Base-by-base conservation (phyloP, 2,888 invertebrate genomes). In the Drosophila austrosaltans region DNA sequence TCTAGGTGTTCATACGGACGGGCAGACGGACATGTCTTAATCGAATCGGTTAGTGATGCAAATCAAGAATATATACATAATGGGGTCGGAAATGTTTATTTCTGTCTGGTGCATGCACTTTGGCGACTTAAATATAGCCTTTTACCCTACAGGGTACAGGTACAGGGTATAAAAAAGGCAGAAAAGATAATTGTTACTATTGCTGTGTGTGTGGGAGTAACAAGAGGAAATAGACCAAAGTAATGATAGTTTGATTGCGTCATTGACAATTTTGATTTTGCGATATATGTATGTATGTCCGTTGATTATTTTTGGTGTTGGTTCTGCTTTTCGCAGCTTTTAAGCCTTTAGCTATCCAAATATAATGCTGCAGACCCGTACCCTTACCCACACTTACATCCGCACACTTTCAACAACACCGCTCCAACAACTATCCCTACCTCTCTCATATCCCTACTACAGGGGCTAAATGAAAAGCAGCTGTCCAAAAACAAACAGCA, bases 401-500 rank as follows among this genome's bases (percentile, higher is more conserved):
- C 25, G 12, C 10, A 30, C 30, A 28, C 28, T 28, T 28, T 3
- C 28, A 4, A 10, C 53, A 53, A 53, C 53, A 64, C 60, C 40
- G 48, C 16, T 66, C 56, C 58, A 40, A 8, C 39, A 48, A 32
- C 53, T 57, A 48, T 28, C 53, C 12, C 12, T 5, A 16, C 4
- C 20, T 22, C 57, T 10, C 8, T 2, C 57, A 8, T 36, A 36
- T 22, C 20, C 40, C 12, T 6, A 22, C 58, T 16, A 5, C 67
- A 58, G 54, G 87, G 87, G 87, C 79, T 74, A 84, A 87, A 85
- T 85, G 89, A 85, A 85, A 79, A 87, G 77, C 77, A 83, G 89
- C 87, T 80, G 63, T 59, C 68, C 28, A 61, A 36, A 8, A 53
- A 0, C 57, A 64, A 63, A 72, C 62, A 66, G 72, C 70, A 40